Base-by-base conservation (phyloP, 2,888 invertebrate species). In the Xestobium rufovillosum region DNA sequence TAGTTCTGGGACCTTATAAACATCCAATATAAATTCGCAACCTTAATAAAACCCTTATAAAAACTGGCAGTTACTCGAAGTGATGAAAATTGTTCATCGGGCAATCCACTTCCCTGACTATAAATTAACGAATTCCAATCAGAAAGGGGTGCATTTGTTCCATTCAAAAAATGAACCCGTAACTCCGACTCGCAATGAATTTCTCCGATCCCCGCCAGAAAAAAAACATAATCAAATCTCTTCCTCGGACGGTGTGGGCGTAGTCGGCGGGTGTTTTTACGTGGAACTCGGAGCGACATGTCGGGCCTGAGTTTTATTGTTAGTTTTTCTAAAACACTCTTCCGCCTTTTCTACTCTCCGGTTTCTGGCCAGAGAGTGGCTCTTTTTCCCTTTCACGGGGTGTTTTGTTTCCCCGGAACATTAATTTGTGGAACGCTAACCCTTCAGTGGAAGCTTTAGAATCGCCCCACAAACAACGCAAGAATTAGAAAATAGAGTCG, bases 291-390 rank as follows among this genome's bases (percentile, higher is more conserved):
- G 35, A 43, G 49, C 47, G 51, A 51, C 50, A 52, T 51, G 47
- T 37, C 50, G 48, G 52, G n/a, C 51, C 49, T 49, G 45, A 49
- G 49, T 51, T 53, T 51, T 49, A 52, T 52, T 54, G 53, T 52
- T 52, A 49, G 54, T 51, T 55, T 52, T 54, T 50, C 51, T 39
- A 43, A 49, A 43, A 45, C 48, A n/a, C n/a, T n/a, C n/a, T n/a
- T n/a, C n/a, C n/a, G n/a, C n/a, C n/a, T n/a, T n/a, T n/a, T n/a
- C n/a, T n/a, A n/a, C 50, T 48, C 48, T 44, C 43, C 50, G 42
- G 47, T 48, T 54, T 53, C 52, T 50, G 50, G 48, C 40, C 40
- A 46, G 47, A 38, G 39, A 48, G n/a, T 19, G n/a, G n/a, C n/a
- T n/a, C n/a, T n/a, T n/a, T n/a, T 19, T 19, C 23, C 23, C 23